Evolutionary conservation across 2,888 invertebrate genomes (phyloP).

Genomic region (Bruchidius siliquastri): DNA sequence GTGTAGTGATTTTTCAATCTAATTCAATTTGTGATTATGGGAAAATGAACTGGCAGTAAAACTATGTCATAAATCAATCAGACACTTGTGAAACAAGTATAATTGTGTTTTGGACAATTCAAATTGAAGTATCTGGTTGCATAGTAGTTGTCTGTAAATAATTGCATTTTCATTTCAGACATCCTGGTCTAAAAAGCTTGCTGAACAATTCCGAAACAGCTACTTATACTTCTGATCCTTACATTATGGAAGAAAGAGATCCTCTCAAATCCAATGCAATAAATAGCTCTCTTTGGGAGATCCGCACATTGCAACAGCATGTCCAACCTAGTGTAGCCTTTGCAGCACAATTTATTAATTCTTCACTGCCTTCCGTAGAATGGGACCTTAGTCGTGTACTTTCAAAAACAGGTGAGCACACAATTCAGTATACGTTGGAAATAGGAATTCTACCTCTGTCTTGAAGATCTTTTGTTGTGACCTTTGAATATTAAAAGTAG

Average conservation of each 20-base stretch:
- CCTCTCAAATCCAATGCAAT: conserved; percentile 76
- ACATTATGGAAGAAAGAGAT: conserved; percentile 74
- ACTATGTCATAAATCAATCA: too few relatives aligned
- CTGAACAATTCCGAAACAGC: conserved; percentile 53
- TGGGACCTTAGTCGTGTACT: conserved; percentile 55
- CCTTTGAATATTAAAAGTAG: too few relatives aligned
- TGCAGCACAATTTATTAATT: conserved; percentile 67
- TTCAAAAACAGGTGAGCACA: not conserved
- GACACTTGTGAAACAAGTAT: too few relatives aligned
- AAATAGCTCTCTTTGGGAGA: conserved; percentile 91
- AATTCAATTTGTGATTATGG: too few relatives aligned
- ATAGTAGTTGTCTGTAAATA: too few relatives aligned
- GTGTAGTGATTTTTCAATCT: too few relatives aligned
- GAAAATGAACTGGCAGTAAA: too few relatives aligned
- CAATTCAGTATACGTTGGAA: too few relatives aligned
- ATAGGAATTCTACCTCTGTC: too few relatives aligned
- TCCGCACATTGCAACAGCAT: conserved; percentile 72
- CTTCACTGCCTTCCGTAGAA: conserved; percentile 62
- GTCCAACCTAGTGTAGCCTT: conserved; percentile 65
- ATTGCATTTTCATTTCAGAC: conserved; percentile 54
- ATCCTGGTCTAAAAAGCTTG: conserved; percentile 73
- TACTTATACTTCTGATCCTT: conserved; percentile 69
- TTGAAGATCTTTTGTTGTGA: too few relatives aligned
- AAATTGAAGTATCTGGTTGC: too few relatives aligned
- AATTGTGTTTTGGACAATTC: too few relatives aligned